phyloP scores from a whole-genome alignment of 1,140 invertebrate species.

The Venturia canescens region DNA sequence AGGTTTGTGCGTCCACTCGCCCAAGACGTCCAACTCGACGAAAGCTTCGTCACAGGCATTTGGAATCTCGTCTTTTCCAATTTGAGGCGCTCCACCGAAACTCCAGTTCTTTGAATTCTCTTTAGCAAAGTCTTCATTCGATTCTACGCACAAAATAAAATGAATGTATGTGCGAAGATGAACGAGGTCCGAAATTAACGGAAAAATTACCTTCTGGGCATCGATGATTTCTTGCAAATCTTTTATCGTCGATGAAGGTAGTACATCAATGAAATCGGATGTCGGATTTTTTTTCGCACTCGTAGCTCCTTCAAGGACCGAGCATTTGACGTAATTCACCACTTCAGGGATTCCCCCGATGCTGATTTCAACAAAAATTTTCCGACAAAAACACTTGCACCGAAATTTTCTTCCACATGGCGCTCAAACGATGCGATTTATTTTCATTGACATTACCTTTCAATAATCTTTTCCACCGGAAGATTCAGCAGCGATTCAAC shows the following conservation, averaged over 20 bases:
- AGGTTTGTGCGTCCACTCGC: conserved; percentile 89
- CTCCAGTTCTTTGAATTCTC: conserved; percentile 80
- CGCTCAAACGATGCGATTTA: too few species aligned
- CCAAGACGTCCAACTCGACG: conserved; percentile 90
- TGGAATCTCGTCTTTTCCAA: conserved; percentile 90
- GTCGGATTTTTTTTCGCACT: conserved; percentile 68
- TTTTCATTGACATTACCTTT: conserved; percentile 60
- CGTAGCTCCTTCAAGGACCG: background rate
- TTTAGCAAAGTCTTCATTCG: conserved; percentile 81
- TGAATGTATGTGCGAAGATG: too few species aligned
- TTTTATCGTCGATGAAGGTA: conserved; percentile 66
- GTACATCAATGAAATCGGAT: conserved; percentile 64
- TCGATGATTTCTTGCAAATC: conserved; percentile 71
- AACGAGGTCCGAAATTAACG: too few species aligned
- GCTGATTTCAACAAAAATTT: conserved; percentile 48
- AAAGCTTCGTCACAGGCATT: conserved; percentile 91
- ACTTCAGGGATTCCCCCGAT: conserved; percentile 67
- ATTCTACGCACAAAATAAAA: conserved; percentile 56
- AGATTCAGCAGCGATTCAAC: conserved; percentile 73
- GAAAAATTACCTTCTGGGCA: conserved; percentile 56
- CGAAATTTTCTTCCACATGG: too few species aligned
- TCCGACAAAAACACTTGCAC: too few species aligned
- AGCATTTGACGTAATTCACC: conserved; percentile 57
- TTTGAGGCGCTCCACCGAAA: conserved; percentile 81
- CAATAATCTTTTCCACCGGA: conserved; percentile 72